Percentiles rank a stretch among this genome's conserved stretches.
These are phyloP conservation scores for Sebastes hubbsi DNA, from an alignment of 2,797 vertebrate species.

Conservation along the genomic window DNA sequence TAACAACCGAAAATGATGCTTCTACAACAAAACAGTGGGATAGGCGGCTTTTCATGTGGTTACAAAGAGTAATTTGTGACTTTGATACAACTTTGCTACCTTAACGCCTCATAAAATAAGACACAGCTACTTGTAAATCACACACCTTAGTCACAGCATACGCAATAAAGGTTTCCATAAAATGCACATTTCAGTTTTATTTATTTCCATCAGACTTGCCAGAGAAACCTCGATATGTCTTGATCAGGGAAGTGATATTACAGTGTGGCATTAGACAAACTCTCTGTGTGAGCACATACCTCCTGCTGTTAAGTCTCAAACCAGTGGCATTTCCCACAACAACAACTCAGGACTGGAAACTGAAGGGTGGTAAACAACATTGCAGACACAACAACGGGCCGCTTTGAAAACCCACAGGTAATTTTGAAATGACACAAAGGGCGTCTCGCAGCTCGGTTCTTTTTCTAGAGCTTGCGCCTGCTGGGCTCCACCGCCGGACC, in stretches of 20 bases:
- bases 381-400: slow-evolving; percentile 21
- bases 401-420: slow-evolving; percentile 53
- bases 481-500: slow-evolving; percentile 56
- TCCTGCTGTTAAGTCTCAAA: slow-evolving; percentile 58
- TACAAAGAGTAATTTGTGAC: slow-evolving; percentile 46
- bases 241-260: slow-evolving; percentile 30
- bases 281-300: slow-evolving; percentile 42
- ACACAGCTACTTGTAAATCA: slow-evolving; percentile 41
- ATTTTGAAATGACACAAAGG: slow-evolving; percentile 58
- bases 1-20: slow-evolving; percentile 52
- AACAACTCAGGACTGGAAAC: slow-evolving; percentile 48
- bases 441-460: slow-evolving; percentile 43
- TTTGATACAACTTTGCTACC: slow-evolving; percentile 36
- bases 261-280: slow-evolving; percentile 33
- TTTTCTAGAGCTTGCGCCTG: slow-evolving; percentile 52
- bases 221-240: slow-evolving; percentile 34
- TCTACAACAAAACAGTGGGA: slow-evolving; percentile 38
- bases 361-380: slow-evolving; percentile 58
- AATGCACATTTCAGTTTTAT: slow-evolving; percentile 29
- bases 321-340: slow-evolving; percentile 63
- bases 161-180: slow-evolving; percentile 18
- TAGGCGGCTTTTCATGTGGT: slow-evolving; percentile 42
- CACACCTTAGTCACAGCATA: slow-evolving; percentile 28
- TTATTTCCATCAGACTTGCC: slow-evolving; percentile 16
- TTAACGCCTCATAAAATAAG: slow-evolving; percentile 38